Conservation (phyloP, 2,797 vertebrate species). For the Sparus aurata region DNA sequence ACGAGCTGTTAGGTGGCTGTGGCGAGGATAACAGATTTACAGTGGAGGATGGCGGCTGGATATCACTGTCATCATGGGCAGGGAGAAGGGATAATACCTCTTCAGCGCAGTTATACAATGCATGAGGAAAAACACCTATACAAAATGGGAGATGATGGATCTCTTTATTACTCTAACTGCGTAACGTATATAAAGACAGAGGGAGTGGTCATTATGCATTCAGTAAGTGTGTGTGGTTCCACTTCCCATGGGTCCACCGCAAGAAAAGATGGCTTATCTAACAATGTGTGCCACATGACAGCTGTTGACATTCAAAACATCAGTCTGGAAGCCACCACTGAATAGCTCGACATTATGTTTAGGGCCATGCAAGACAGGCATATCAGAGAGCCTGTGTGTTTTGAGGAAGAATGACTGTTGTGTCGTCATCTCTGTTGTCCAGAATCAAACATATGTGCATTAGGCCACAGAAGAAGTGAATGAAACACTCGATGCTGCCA, state of each 20-base stretch:
- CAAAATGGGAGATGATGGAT: constrained; percentile 16
- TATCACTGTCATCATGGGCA: constrained; percentile 15
- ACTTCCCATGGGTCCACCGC: constrained; percentile 45
- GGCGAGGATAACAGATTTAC: constrained; percentile 1
- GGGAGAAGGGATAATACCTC: not conserved
- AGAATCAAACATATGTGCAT: not conserved
- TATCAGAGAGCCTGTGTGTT: constrained; percentile 29
- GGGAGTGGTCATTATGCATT: constrained; percentile 35
- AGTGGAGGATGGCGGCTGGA: not conserved
- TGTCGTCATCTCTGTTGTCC: not conserved
- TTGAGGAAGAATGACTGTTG: constrained; percentile 31
- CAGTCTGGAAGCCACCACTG: constrained; percentile 61
- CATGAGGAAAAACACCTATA: constrained; percentile 14
- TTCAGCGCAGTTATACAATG: constrained; percentile 5
- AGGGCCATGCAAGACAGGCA: constrained; percentile 53
- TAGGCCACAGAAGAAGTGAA: not conserved
- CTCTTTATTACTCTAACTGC: constrained; percentile 1
- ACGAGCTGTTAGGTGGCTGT: constrained; percentile 12
- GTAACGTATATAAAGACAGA: constrained; percentile 32
- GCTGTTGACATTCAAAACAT: constrained; percentile 75
- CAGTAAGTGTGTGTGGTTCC: constrained; percentile 22
- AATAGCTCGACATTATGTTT: constrained; percentile 62
- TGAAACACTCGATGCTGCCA: not conserved
- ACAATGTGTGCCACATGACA: constrained; percentile 48
- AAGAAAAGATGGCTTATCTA: constrained; percentile 53